A percentile compares a stretch with the other conserved stretches of the same genome.
phyloP scores from a whole-genome alignment of 1,140 invertebrate species.

The Drosophila grimshawi region DNA sequence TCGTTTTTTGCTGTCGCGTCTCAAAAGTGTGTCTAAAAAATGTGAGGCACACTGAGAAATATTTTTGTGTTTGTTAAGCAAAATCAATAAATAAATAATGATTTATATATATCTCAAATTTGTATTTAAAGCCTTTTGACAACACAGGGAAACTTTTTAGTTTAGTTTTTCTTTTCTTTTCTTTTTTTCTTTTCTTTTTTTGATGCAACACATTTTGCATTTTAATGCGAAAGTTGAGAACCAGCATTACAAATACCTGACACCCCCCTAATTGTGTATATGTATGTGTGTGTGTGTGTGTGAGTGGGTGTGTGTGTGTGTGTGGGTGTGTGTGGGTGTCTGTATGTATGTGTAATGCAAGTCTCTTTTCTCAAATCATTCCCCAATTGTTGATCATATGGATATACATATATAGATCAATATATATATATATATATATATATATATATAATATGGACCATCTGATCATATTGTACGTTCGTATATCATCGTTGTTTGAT shows the following conservation, averaged over 20 bases:
- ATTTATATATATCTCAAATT: constrained; percentile 59
- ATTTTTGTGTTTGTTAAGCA: constrained; percentile 1
- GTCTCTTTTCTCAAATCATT: no score
- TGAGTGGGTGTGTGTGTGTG: no score
- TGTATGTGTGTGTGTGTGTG: no score
- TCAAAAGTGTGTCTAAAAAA: constrained; percentile 54
- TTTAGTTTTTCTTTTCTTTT: constrained; percentile 23
- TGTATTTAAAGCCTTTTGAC: constrained; percentile 71
- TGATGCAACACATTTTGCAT: background rate
- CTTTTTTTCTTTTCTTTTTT: constrained; percentile 21
- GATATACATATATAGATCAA: background rate
- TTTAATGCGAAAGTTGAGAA: background rate
- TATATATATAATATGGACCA: background rate
- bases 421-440: background rate
- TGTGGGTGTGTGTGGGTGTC: no score
- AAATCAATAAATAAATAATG: constrained; percentile 16
- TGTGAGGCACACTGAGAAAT: constrained; percentile 46
- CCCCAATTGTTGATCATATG: background rate
- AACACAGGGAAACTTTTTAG: constrained; percentile 60
- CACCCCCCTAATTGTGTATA: no score
- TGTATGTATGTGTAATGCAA: no score
- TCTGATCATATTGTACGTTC: constrained; percentile 24
- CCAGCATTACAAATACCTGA: background rate
- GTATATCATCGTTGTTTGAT: constrained; percentile 38
- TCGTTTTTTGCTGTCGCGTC: constrained; percentile 5